Base-by-base conservation (phyloP, 2,113 vertebrate genomes). In the Mustela lutreola region DNA sequence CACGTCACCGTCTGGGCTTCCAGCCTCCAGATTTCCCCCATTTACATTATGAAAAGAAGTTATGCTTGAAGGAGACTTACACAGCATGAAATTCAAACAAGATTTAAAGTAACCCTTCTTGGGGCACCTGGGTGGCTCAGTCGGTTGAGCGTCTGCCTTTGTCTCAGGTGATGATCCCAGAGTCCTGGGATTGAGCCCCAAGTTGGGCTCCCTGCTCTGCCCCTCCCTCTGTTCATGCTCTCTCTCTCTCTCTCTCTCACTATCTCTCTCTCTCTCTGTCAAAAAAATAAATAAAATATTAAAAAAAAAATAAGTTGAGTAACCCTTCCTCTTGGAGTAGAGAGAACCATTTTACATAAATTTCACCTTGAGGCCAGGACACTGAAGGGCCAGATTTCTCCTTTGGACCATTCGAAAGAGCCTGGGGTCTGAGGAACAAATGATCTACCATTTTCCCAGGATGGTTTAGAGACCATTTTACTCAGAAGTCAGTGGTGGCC, bases 81-180 rank as follows among this genome's bases (percentile, higher is more conserved):
- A 81, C 24, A 71, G 31, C 42, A 85, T 75, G 39, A 84, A 70
- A 80, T 90, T 92, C 94, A 94, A 95, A 91, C 56, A 95, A 94
- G 58, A 73, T 83, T 91, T 75, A 87, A 92, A 94, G 93, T n/a
- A 79, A 65, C 5, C 63, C 28, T 33, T 65, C 63, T 33, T 14
- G 63, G 14, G 63, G 28, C 5, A 3, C 28, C 63, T 33, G 12
- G 14, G 63, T 33, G 63, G 63, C 28, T 65, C 63, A 65, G 63
- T 65, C 4, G 1, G 63, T 65, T 65, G 15, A 65, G 63, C 2
- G 2, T 65, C 63, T 65, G 63, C 63, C 28, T 65, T 65, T 14
- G 1, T 28, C 63, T 31, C 63, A 65, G 12, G 63, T 65, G 28
- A 65, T 31, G 63, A 65, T 15, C 28, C 63, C 63, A 33, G 63